Base-by-base conservation (phyloP, 2,797 vertebrate genomes). In the Gymnoscopelus braueri region DNA sequence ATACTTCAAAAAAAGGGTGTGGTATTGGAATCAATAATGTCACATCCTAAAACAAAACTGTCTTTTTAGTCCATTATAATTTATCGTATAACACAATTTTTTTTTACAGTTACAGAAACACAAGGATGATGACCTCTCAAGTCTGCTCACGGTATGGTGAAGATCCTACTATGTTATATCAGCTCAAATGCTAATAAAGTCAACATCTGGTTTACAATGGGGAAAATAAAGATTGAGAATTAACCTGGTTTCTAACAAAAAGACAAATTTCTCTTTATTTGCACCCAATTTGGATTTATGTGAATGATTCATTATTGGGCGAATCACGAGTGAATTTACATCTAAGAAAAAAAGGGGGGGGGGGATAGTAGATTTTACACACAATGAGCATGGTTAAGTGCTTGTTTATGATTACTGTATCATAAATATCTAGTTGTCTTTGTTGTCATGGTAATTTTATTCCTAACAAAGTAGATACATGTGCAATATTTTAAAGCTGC, bases 1-100 rank as follows among this genome's bases (percentile, higher is more conserved):
- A 0, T 99, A 99, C 90, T 99, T 99, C 88, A 99, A 99, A 87
- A 99, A 99, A 91, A 95, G 98, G 94, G 97, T 98, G 93, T 58
- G 70, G 3, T 63, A 19, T 69, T 51, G 0, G 26, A 47, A 65
- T 60, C 0, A 39, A 39, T 44, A 44, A 29, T 8, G 39, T 44
- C 39, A 44, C 39, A 44, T 44, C 7, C 2, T 8, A 44, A 44
- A 44, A 10, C 7, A 44, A 44, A 44, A 44, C 7, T 9, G 39
- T 8, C 39, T 44, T 10, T 44, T 44, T 44, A 10, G 39, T 44
- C 39, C 39, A 44, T 9, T 44, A 44, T 44, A 44, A 44, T 44
- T 9, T 10, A 51, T 15, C 50, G 4, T 13, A 51, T 51, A 15
- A 51, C 50, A 51, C 50, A 15, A 14, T 6, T 2, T 82, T 12